These are phyloP conservation scores for Drosophila bunnanda DNA, from an alignment of 2,888 invertebrate species.

Conservation along the genomic window DNA sequence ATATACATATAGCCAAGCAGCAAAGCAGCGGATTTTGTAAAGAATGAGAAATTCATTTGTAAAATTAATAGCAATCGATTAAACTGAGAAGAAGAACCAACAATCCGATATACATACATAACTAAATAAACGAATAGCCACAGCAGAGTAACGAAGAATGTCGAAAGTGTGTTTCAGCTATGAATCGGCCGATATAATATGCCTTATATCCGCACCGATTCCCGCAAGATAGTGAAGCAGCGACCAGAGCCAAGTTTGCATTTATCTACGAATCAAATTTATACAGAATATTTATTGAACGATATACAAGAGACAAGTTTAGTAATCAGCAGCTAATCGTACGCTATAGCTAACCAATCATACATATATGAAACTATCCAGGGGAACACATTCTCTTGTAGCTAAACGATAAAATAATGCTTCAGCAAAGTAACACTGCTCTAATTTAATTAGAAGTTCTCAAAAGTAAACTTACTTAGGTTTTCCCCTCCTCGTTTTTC, in stretches of 20 bases:
- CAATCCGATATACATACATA: constrained; percentile 22
- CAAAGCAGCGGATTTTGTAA: constrained; percentile 41
- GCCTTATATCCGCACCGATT: constrained; percentile 20
- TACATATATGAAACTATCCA: constrained; percentile 22
- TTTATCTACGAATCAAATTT: constrained; percentile 64
- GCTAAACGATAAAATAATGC: constrained; percentile 17
- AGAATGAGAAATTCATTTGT: constrained; percentile 36
- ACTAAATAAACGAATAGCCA: constrained; percentile 30
- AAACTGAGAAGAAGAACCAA: constrained; percentile 28
- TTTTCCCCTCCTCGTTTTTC: constrained; percentile 17
- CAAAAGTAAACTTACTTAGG: constrained; percentile 9
- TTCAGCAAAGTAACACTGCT: constrained; percentile 26
- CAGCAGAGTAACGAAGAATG: constrained; percentile 21
- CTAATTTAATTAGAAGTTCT: constrained; percentile 50
- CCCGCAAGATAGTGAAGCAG: constrained; percentile 26
- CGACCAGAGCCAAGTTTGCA: constrained; percentile 72
- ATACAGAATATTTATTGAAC: constrained; percentile 67
- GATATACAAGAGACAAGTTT: constrained; percentile 33
- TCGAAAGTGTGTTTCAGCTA: constrained; percentile 29
- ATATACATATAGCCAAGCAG: constrained; percentile 30
- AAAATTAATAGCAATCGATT: constrained; percentile 28
- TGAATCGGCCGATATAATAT: constrained; percentile 26
- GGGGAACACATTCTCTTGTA: constrained; percentile 2
- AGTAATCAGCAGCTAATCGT: constrained; percentile 43
- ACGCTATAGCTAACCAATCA: constrained; percentile 48